phyloP scores from a whole-genome alignment of 2,888 invertebrate genomes.

The Hypomecis punctinalis region DNA sequence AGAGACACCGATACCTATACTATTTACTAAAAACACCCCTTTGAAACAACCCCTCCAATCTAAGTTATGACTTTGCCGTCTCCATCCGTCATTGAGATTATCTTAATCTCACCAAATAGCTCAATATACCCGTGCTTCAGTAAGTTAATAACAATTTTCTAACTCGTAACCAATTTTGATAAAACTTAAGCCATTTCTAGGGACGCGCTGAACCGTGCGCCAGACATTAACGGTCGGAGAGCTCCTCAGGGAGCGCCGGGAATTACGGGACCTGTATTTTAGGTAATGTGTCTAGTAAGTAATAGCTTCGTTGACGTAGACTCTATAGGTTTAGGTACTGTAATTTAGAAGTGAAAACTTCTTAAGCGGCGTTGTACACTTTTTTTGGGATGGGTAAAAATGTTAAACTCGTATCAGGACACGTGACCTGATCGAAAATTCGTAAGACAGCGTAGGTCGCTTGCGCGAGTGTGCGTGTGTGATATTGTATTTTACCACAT shows the following conservation, averaged over 20 bases:
- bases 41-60: background rate
- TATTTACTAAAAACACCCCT: no score
- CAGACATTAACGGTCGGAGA: slow-evolving; percentile 19
- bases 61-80: background rate
- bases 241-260: slow-evolving; percentile 19
- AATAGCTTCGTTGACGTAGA: background rate
- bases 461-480: no score
- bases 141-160: slow-evolving; percentile 16
- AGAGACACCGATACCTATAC: no score
- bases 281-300: slow-evolving; percentile 1
- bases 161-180: slow-evolving; percentile 24
- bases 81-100: slow-evolving; percentile 1
- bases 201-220: slow-evolving; percentile 17
- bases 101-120: slow-evolving; percentile 9
- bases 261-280: slow-evolving; percentile 12
- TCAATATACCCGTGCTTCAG: slow-evolving; percentile 7
- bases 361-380: no score
- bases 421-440: no score
- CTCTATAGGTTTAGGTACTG: no score
- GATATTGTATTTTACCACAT: no score
- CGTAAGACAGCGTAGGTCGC: no score
- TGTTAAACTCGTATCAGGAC: no score
- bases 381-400: no score
- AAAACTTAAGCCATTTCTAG: slow-evolving; percentile 26
- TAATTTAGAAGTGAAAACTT: no score